Evolutionary conservation across 2,113 vertebrate genomes (phyloP).

Genomic region (Polypterus senegalus): DNA sequence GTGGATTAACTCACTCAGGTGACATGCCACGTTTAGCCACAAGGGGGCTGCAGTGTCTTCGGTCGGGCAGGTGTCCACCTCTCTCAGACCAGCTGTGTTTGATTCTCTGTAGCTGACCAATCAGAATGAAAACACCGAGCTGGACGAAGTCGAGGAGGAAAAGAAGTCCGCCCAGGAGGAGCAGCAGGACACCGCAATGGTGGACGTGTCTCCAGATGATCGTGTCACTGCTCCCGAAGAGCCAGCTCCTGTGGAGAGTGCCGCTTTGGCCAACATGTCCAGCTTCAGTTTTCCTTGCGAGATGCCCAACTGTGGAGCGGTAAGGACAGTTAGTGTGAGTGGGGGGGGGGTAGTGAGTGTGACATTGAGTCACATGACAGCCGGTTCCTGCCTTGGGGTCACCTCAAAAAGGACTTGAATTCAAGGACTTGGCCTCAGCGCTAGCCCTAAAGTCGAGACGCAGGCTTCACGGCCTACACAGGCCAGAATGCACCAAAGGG

Average conservation of each 20-base stretch:
- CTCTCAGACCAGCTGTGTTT: background rate
- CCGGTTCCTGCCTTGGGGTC: too few species aligned
- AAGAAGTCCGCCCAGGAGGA: slow-evolving; percentile 44
- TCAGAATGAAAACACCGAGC: slow-evolving; percentile 53
- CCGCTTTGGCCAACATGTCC: slow-evolving; percentile 31
- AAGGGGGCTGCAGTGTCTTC: too few species aligned
- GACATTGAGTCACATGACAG: too few species aligned
- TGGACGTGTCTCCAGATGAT: slow-evolving; percentile 41
- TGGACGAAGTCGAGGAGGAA: slow-evolving; percentile 49
- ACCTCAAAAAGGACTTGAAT: too few species aligned
- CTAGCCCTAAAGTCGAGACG: too few species aligned
- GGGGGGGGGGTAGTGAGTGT: too few species aligned
- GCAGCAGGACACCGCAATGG: slow-evolving; percentile 40
- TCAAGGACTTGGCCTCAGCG: too few species aligned
- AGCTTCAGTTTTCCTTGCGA: slow-evolving; percentile 52
- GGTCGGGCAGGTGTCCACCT: too few species aligned
- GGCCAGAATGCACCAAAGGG: too few species aligned
- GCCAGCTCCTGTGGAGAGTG: slow-evolving; percentile 38
- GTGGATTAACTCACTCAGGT: too few species aligned
- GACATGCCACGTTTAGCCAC: too few species aligned
- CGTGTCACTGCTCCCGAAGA: slow-evolving; percentile 37
- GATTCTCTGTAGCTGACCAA: slow-evolving; percentile 44
- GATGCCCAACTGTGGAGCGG: slow-evolving; percentile 63
- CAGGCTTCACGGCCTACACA: too few species aligned
- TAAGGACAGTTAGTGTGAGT: slow-evolving; percentile 25